Evolutionary conservation across 2,113 vertebrate species (phyloP), one percentile per base, ranked within the genome.

Genomic region (Nothoprocta pentlandii): DNA sequence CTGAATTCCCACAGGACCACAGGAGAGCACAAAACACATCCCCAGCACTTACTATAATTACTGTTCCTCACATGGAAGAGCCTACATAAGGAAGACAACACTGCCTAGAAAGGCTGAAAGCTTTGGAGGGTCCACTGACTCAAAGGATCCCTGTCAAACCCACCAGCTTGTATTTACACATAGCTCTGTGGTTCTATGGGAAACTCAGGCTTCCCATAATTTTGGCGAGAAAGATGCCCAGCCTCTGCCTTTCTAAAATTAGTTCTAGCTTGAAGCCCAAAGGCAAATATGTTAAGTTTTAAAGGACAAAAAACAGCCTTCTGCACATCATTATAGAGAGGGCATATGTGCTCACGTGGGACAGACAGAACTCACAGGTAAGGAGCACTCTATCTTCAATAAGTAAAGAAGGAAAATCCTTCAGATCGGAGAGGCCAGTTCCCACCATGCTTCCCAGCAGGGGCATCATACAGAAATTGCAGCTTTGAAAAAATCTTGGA

Each of bases 241-340:
- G 0, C 2, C 8, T 62, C 5, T 2, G 4, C 19, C 62, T 51
- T 85, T 85, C 59, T 67, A 30, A 80, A 96, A 77, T 77, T 54
- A 80, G 30, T 85, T 73, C 9, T 73, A 7, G 62, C 93, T 87
- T 88, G 83, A 85, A 91, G 85, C 8, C 34, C 87, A 93, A 87
- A 9, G 20, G n/a, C 9, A 9, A 82, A 44, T 22, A 76, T 9
- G 71, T 39, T 39, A 66, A n/a, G 19, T 77, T 82, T 53, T 42
- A 16, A n/a, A 80, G 26, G 85, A 66, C 16, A 63, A 15, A 70
- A 44, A 68, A 25, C 42, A 79, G 30, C 17, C 84, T 90, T 91
- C 13, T 25, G 54, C n/a, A 76, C n/a, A 36, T 63, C 63, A 21
- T 53, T 93, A 21, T 2, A 82, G 49, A 10, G 90, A 15, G 87